phyloP scores from a whole-genome alignment of 2,888 invertebrate species.

The Vandiemenella viatica region DNA sequence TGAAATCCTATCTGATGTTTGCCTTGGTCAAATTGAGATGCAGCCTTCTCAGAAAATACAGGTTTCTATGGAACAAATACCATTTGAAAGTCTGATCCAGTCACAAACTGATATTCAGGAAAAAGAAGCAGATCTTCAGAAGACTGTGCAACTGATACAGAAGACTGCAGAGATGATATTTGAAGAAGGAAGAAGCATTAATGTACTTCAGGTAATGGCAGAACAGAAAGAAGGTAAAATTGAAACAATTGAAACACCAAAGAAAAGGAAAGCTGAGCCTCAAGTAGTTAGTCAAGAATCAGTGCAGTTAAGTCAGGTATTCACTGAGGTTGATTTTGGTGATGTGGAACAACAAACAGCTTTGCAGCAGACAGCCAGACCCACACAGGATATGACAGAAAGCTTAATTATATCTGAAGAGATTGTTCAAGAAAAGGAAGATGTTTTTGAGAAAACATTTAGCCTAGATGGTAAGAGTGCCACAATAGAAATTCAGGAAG shows the following conservation, averaged over 20 bases:
- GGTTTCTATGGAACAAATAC: slow-evolving; percentile 27
- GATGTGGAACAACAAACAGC: slow-evolving; percentile 10
- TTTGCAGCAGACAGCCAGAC: slow-evolving; percentile 10
- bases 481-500: slow-evolving; percentile 20
- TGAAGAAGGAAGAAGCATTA: slow-evolving; percentile 30
- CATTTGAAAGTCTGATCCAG: slow-evolving; percentile 29
- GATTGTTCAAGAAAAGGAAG: slow-evolving; percentile 23
- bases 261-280: slow-evolving; percentile 18
- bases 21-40: slow-evolving; percentile 19
- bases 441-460: slow-evolving; percentile 20
- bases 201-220: slow-evolving; percentile 25
- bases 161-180: slow-evolving; percentile 28
- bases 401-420: slow-evolving; percentile 14
- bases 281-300: slow-evolving; percentile 20
- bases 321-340: slow-evolving; percentile 16
- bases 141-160: slow-evolving; percentile 22
- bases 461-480: slow-evolving; percentile 19
- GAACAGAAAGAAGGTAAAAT: slow-evolving; percentile 34
- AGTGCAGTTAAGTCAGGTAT: slow-evolving; percentile 20
- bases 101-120: slow-evolving; percentile 32
- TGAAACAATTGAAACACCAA: slow-evolving; percentile 16
- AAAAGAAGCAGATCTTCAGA: slow-evolving; percentile 28
- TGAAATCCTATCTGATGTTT: slow-evolving; percentile 22
- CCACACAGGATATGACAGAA: slow-evolving; percentile 13
- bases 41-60: slow-evolving; percentile 21